Conservation (phyloP, 2,888 invertebrate species). For the Opisthograptis luteolata region DNA sequence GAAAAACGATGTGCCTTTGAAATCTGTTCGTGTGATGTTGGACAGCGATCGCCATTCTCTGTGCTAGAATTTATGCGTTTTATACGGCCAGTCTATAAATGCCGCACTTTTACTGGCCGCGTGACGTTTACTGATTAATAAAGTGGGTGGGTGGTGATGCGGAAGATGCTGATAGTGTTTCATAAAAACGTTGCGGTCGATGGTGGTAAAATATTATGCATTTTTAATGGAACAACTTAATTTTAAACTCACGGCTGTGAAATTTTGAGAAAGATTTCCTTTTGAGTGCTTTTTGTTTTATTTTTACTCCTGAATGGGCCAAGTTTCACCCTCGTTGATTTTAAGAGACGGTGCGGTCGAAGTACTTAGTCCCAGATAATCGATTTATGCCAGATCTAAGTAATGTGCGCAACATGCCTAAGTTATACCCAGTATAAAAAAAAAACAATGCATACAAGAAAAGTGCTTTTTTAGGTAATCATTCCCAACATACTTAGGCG, state of each 20-base stretch:
- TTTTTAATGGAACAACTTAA: slow-evolving; percentile 29
- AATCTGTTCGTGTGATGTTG: slow-evolving; percentile 77
- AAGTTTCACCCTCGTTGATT: no score
- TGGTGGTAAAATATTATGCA: slow-evolving; percentile 37
- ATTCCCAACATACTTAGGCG: no score
- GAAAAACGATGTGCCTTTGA: slow-evolving; percentile 78
- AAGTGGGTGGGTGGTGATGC: slow-evolving; percentile 77
- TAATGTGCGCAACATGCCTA: no score
- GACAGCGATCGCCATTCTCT: slow-evolving; percentile 72
- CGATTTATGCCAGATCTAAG: no score
- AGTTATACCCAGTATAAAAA: no score
- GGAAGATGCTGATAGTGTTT: slow-evolving; percentile 71
- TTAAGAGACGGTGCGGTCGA: no score
- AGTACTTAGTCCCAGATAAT: no score
- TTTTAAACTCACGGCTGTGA: slow-evolving; percentile 3
- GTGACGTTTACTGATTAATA: slow-evolving; percentile 81
- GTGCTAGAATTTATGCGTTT: slow-evolving; percentile 73
- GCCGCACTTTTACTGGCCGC: slow-evolving; percentile 76
- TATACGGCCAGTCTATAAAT: slow-evolving; percentile 78
- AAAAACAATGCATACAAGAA: no score
- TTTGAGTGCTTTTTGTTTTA: no score
- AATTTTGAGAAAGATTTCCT: background rate
- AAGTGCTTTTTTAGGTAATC: no score
- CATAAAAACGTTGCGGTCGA: slow-evolving; percentile 59
- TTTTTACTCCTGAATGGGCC: no score